Evolutionary conservation across 2,797 vertebrate genomes (phyloP).

Genomic region (Pipistrellus pygmaeus): DNA sequence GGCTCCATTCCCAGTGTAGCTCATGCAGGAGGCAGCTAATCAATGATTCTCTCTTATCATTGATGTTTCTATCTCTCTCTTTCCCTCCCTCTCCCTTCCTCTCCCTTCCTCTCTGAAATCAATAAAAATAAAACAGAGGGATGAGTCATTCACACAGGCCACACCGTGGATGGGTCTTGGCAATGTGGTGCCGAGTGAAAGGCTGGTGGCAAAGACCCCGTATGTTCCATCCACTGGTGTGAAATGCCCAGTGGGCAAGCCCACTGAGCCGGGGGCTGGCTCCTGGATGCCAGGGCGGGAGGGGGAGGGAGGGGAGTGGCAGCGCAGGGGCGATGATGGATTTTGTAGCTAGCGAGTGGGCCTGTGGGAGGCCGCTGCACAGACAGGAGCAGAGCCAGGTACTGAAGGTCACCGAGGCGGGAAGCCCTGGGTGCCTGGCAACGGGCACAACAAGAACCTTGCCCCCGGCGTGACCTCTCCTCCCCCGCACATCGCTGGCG

Average conservation of each 20-base stretch:
- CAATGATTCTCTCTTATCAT: too few relatives aligned
- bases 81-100: too few relatives aligned
- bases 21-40: too few relatives aligned
- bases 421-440: not conserved
- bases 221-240: not conserved
- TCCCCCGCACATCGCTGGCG: not conserved
- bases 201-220: not conserved
- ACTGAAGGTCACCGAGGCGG: not conserved
- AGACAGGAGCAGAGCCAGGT: not conserved
- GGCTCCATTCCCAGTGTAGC: too few relatives aligned
- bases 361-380: not conserved
- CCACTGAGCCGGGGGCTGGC: not conserved
- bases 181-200: not conserved
- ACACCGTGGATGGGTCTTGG: not conserved
- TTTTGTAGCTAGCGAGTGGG: not conserved
- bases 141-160: too few relatives aligned
- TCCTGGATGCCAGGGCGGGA: not conserved
- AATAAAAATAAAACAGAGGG: too few relatives aligned
- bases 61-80: too few relatives aligned
- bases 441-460: not conserved
- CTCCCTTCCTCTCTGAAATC: too few relatives aligned
- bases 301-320: not conserved
- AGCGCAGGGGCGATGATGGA: not conserved
- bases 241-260: not conserved
- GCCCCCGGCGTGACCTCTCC: not conserved